Evolutionary conservation across 2,113 vertebrate species (phyloP).

Genomic region (Arenaria interpres): DNA sequence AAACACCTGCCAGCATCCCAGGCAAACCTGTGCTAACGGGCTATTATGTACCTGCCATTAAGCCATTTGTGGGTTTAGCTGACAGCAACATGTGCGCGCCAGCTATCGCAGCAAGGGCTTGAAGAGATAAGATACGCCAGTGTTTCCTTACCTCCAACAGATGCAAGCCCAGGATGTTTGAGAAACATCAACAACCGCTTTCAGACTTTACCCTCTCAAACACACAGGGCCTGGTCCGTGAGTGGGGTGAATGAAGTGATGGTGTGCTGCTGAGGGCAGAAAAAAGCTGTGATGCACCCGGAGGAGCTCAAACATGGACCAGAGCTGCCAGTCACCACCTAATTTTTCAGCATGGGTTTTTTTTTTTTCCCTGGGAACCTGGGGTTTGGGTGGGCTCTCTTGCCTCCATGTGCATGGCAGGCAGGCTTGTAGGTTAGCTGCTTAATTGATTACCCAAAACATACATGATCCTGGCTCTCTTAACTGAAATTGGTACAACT

Average conservation of each 20-base stretch:
- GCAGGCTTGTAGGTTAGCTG: not conserved
- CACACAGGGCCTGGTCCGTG: not conserved
- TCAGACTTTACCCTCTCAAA: not conserved
- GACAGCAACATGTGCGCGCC: not conserved
- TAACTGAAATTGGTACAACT: not conserved
- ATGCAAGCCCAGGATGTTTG: not conserved
- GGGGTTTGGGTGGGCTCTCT: not conserved
- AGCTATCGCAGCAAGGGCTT: not conserved
- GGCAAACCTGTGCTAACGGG: slow-evolving; percentile 55
- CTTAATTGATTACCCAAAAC: not conserved
- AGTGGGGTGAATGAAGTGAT: not conserved
- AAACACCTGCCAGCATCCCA: slow-evolving; percentile 75
- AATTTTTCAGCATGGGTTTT: not conserved
- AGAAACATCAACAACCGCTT: not conserved
- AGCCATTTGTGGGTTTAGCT: slow-evolving; percentile 63
- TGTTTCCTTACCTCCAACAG: not conserved
- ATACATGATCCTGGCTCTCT: not conserved
- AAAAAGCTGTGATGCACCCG: fast-evolving
- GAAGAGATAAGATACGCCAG: not conserved
- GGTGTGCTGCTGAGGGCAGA: not conserved
- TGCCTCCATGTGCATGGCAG: not conserved
- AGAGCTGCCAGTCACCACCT: not conserved
- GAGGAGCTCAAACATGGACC: not conserved
- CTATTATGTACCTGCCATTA: slow-evolving; percentile 69
- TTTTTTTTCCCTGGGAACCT: not conserved